A percentile compares a stretch with the other conserved stretches of the same genome.
Conservation (phyloP, 2,797 vertebrate genomes). For the Mycteria americana region DNA sequence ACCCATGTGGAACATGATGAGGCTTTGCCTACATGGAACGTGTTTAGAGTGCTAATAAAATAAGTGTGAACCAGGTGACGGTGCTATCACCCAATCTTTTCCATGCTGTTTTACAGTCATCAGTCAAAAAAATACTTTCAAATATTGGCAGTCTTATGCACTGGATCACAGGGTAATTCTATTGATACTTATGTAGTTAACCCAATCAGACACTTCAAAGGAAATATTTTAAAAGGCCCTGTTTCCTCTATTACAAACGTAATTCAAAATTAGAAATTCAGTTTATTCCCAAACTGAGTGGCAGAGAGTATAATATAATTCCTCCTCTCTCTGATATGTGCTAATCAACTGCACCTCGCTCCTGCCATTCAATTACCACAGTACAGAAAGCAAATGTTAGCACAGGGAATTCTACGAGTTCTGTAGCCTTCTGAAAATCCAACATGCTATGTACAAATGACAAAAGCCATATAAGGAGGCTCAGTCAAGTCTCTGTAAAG, state of each 20-base stretch:
- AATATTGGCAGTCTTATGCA: background rate
- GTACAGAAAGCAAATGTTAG: background rate
- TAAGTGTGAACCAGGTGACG: background rate
- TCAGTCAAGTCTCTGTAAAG: background rate
- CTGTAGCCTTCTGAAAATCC: background rate
- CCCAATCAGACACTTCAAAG: background rate
- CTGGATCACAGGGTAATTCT: background rate
- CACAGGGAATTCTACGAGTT: background rate
- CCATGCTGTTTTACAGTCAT: background rate
- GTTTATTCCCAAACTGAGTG: background rate
- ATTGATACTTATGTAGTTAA: background rate
- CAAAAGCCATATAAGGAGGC: background rate
- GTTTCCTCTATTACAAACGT: background rate
- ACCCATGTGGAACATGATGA: too few relatives aligned
- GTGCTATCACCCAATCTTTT: background rate
- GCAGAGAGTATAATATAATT: background rate
- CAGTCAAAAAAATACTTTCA: background rate
- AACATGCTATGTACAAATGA: background rate
- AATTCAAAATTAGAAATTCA: background rate
- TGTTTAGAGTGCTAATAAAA: background rate
- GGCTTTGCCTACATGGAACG: accelerated
- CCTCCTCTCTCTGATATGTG: background rate
- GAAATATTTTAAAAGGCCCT: background rate
- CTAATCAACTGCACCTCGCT: background rate
- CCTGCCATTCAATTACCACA: background rate